Base-by-base conservation (phyloP, 2,797 vertebrate species). In the Anguilla megastoma region DNA sequence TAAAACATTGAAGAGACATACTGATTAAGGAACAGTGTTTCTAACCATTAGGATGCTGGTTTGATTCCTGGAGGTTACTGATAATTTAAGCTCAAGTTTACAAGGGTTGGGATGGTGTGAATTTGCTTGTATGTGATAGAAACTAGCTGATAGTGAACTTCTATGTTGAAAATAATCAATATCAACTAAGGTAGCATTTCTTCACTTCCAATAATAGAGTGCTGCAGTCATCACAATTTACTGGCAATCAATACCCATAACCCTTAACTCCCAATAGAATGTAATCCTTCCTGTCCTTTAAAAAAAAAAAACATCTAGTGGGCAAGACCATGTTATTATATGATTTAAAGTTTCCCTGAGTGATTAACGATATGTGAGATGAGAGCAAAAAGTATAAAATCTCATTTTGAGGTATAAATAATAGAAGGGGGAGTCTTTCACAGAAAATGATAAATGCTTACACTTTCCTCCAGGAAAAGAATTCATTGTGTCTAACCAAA, bases 191-290 rank as follows among this genome's bases (percentile, higher is more conserved):
- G 87, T 69, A 86, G 88, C 85, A 86, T 79, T 58, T 50, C 36
- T 48, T 80, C 84, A 41, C 88, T 91, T 89, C 52, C 85, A 69
- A 85, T 86, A 71, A 88, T 69, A 88, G 90, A 91, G 88, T 27
- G 89, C 88, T 85, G 56, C 60, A 30, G 86, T 92, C 91, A 91
- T 90, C 91, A 92, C 58, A 63, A 85, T 63, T 52, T 30, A 71
- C 84, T 86, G 79, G 74, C 79, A 87, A 92, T 92, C 92, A 85
- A 91, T 92, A 90, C 66, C 80, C 58, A 50, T 63, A 87, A 87
- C 88, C 84, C 86, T 45, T 36, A 74, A 27, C 50, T 50, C 63
- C n/a, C 79, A 80, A 56, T 33, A 76, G 71, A 87, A 87, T 58
- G 50, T 74, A 79, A n/a, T 36, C 12, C 30, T 56, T 69, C 60